Base-by-base conservation (phyloP, 2,888 invertebrate species). In the Campaea margaritaria region DNA sequence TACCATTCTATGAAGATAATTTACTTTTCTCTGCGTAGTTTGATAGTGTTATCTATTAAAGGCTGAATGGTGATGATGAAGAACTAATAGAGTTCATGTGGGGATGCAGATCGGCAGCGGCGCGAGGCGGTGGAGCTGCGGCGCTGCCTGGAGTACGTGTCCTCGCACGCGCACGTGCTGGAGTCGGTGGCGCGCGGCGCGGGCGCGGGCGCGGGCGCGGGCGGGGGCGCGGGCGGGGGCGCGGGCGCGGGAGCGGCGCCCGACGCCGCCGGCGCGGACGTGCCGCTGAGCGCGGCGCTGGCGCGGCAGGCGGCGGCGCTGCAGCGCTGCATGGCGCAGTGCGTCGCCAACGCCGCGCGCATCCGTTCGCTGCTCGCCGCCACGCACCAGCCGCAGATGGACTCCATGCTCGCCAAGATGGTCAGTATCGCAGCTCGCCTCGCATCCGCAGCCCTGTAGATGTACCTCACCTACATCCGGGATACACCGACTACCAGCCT, bases 251-350 rank as follows among this genome's bases (percentile, higher is more conserved):
- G n/a, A n/a, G 92, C 85, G 74, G 81, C 92, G 76, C 85, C 91
- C 9, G 86, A 86, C 46, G 84, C 79, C 12, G 75, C 21, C 21
- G 67, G 11, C 46, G 65, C 27, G 8, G 76, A 76, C 41, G 89
- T 85, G 51, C 91, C 91, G 69, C 85, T 93, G 53, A 76, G 86
- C 75, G 87, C 85, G 3, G 78, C 82, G 73, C 85, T 93, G 72
- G 86, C 86, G 74, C 85, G 88, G 4, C 92, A 93, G 81, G 93
- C 91, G 41, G 85, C 86, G 0, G 82, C 90, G 72, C 85, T 93
- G 81, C 91, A 90, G 80, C 87, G 88, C 79, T 87, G 89, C 84
- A 93, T 93, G 87, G 85, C 88, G 73, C 90, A 91, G 79, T 91
- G 92, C 80, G 89, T 93, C 27, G 83, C 84, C 74, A 91, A 93